Evolutionary conservation across 2,113 vertebrate genomes (phyloP).

Genomic region (Coracopsis vasa): DNA sequence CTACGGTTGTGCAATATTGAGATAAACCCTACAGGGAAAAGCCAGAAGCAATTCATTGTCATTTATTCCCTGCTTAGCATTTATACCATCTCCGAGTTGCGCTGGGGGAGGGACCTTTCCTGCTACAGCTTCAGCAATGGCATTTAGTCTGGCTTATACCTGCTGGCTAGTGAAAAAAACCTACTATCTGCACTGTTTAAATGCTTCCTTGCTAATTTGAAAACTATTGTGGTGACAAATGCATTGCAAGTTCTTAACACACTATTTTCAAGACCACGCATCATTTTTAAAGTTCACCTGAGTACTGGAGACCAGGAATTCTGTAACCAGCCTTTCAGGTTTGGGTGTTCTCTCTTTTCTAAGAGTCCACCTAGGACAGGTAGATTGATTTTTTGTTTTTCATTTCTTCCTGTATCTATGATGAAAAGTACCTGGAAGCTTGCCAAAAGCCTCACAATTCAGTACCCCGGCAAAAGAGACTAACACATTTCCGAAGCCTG

Average conservation of each 20-base stretch:
- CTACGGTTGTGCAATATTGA: slow-evolving; percentile 24
- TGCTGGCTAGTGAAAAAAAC: slow-evolving; percentile 5
- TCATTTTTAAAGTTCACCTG: slow-evolving; percentile 38
- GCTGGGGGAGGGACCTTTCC: not conserved
- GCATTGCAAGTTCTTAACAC: not conserved
- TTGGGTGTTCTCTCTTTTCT: slow-evolving; percentile 44
- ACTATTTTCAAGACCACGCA: not conserved
- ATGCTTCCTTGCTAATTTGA: slow-evolving; percentile 12
- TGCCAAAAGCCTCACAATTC: slow-evolving; percentile 21
- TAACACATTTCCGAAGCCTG: not conserved
- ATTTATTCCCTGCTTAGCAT: slow-evolving; percentile 26
- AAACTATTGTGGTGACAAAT: not conserved
- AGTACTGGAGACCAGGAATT: slow-evolving; percentile 29
- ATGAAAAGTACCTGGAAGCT: slow-evolving; percentile 48
- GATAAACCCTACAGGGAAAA: slow-evolving; percentile 47
- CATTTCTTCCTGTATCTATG: slow-evolving; percentile 42
- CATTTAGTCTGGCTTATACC: slow-evolving; percentile 12
- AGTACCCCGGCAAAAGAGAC: not conserved
- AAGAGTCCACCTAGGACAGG: slow-evolving; percentile 39
- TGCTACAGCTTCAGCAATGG: not conserved
- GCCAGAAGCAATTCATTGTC: slow-evolving; percentile 23
- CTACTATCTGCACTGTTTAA: slow-evolving; percentile 4
- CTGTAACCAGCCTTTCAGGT: slow-evolving; percentile 57
- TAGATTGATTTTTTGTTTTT: not conserved
- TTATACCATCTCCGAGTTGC: not conserved